Base-by-base conservation (phyloP, 2,113 vertebrate genomes). In the Scatophagus argus region DNA sequence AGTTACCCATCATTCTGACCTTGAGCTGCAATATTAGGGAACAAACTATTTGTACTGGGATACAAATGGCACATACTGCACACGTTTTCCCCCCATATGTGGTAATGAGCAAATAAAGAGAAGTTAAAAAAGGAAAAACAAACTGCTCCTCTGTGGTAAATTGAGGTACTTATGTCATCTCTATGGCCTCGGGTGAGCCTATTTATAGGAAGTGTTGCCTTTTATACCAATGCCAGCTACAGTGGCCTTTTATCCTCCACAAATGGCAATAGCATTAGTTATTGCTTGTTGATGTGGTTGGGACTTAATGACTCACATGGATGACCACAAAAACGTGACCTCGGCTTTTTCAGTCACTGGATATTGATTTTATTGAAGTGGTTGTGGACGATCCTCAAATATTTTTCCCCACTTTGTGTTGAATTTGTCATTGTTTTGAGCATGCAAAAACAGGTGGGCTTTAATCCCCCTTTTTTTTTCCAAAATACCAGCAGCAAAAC, bases 181-280 rank as follows among this genome's bases (percentile, higher is more conserved):
- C 70, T 34, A 16, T 59, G 74, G 82, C 82, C 69, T 67, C 43
- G 46, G 74, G 70, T 56, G 55, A 86, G 55, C 0, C 89, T 92
- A 92, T 92, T 93, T 84, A 89, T 91, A 91, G 89, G 39, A 66
- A 41, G 64, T 76, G 83, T 75, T 79, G 70, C 86, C 80, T 89
- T 89, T 90, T 87, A 88, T 88, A 92, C 84, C 86, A 55, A 6
- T 19, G 83, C 73, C 67, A 77, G 77, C 79, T 80, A 86, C 87
- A 77, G 86, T 76, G 74, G 80, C 80, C 88, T 84, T 87, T 86
- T 78, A 83, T 85, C 65, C 60, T 63, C 51, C 65, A 44, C 79
- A 84, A 83, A 70, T 79, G 52, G 74, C 21, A 5, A n/a, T 17
- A 52, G 86, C 54, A 60, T 83, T 77, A 79, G 72, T 76, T 68